Percentiles rank a stretch among this genome's conserved stretches.
These are phyloP conservation scores for Leucophenga montana DNA, from an alignment of 2,888 invertebrate species.

Conservation along the genomic window DNA sequence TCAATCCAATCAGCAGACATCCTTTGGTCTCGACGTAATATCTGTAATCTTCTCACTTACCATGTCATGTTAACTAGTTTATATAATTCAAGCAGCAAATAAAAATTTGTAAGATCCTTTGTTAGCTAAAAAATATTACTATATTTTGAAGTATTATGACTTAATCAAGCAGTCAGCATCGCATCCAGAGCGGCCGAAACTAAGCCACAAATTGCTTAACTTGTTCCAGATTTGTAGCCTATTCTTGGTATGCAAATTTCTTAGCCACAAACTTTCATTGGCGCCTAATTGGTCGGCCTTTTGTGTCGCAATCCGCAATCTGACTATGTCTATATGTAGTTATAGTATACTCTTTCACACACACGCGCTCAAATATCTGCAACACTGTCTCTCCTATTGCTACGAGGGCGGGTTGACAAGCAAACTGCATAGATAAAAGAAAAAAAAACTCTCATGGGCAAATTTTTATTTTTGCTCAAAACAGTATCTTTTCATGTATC, in stretches of 20 bases:
- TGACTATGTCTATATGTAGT: no score
- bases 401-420: no score
- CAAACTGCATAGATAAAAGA: no score
- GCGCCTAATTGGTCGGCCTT: slow-evolving; percentile 48
- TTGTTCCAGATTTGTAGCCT: not conserved
- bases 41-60: not conserved
- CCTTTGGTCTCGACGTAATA: not conserved
- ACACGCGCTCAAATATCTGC: no score
- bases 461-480: no score
- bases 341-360: no score
- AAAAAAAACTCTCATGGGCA: no score
- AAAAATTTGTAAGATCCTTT: slow-evolving; percentile 17
- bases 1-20: no score
- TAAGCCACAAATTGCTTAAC: slow-evolving; percentile 30
- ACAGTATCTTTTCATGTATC: no score
- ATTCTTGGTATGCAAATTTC: slow-evolving; percentile 33
- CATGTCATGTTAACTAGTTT: slow-evolving; percentile 33
- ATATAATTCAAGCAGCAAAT: slow-evolving; percentile 2
- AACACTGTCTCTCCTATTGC: no score
- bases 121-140: not conserved
- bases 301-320: slow-evolving; percentile 22
- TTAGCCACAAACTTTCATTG: slow-evolving; percentile 41
- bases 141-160: slow-evolving; percentile 25
- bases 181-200: not conserved
- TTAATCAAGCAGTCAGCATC: slow-evolving; percentile 21